phyloP scores from a whole-genome alignment of 92 coral and sea anemone species.

The Meandrina meandrites region DNA sequence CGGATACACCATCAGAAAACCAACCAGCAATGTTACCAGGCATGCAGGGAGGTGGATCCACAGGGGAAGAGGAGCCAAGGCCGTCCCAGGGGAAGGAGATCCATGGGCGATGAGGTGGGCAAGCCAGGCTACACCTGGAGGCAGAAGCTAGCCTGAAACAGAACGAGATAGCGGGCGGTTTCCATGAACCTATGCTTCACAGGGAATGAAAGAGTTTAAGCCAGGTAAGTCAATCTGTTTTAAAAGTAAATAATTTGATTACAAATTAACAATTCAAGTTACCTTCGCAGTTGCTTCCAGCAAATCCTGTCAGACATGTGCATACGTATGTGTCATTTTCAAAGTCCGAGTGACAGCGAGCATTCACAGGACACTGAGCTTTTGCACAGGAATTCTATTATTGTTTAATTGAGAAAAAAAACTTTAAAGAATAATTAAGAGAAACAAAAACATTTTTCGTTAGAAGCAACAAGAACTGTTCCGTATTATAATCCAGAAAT shows the following conservation, averaged over 20 bases:
- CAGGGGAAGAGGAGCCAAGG: no score
- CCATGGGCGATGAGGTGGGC: not conserved
- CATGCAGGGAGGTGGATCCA: no score
- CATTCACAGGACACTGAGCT: not conserved
- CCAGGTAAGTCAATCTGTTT: no score
- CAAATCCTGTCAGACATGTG: not conserved
- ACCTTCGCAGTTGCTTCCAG: not conserved
- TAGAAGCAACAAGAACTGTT: not conserved
- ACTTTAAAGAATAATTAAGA: no score
- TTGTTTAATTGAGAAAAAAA: no score
- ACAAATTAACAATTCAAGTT: not conserved
- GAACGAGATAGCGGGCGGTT: not conserved
- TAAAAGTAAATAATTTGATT: not conserved
- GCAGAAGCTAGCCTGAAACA: no score
- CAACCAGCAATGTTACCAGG: no score
- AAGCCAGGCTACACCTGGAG: no score
- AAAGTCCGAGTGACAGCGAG: not conserved
- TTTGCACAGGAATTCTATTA: conserved; percentile 24
- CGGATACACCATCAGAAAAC: no score
- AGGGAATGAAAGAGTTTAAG: no score
- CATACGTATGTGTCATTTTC: not conserved
- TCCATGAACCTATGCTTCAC: no score
- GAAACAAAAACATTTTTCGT: not conserved
- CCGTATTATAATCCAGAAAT: no score
- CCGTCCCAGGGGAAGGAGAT: not conserved